Conservation (phyloP, 1,140 invertebrate genomes). For the Brachionus rubens region DNA sequence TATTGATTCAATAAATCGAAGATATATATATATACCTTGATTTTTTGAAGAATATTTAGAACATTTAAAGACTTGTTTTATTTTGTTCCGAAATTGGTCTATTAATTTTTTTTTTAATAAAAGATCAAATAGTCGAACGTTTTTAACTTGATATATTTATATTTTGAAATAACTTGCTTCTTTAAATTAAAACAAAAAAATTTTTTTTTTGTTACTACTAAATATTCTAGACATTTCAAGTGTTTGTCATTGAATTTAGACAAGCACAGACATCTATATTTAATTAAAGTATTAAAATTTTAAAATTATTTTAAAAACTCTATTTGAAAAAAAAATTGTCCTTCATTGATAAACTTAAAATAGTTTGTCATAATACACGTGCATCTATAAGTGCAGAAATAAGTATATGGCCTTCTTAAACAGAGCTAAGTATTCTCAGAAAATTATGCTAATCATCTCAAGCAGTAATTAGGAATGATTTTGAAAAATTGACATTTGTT, state of each 20-base stretch:
- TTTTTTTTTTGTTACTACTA: neutral
- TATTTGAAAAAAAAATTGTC: too few relatives aligned
- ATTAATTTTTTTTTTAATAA: conserved; percentile 18
- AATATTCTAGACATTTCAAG: neutral
- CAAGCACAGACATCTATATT: too few relatives aligned
- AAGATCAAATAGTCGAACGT: conserved; percentile 41
- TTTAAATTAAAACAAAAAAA: neutral
- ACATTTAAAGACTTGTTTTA: neutral
- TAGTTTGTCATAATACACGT: too few relatives aligned
- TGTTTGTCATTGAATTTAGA: too few relatives aligned
- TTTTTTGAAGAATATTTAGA: conserved; percentile 4
- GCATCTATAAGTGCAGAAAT: neutral
- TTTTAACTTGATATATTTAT: conserved; percentile 32
- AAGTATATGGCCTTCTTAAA: neutral
- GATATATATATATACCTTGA: conserved; percentile 39
- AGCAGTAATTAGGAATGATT: too few relatives aligned
- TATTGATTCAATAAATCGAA: conserved; percentile 41
- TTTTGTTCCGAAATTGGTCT: neutral
- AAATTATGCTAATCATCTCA: too few relatives aligned
- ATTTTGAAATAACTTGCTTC: neutral
- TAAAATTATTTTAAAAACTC: too few relatives aligned
- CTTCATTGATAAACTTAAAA: too few relatives aligned
- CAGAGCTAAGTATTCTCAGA: neutral
- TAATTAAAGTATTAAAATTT: too few relatives aligned
- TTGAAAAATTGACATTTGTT: too few relatives aligned